Evolutionary conservation across 30 jellyfish, hydroid and myxozoan genomes (phyloP).

Genomic region (Turritopsis rubra): DNA sequence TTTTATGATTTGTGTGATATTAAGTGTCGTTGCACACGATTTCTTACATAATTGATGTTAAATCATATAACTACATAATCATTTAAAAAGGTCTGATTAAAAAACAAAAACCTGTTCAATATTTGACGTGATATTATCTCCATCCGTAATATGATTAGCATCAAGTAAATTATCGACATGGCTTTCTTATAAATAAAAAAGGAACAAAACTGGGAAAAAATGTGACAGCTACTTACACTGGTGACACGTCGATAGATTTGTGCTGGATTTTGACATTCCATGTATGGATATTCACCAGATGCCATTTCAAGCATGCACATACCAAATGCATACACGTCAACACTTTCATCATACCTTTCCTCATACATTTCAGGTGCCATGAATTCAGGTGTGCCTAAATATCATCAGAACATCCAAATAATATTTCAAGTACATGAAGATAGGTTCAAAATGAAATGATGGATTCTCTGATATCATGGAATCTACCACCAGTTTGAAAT

Average conservation of each 20-base stretch:
- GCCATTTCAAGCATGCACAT: constrained; percentile 99
- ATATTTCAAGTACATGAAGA: no score
- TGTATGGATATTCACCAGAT: constrained; percentile 99
- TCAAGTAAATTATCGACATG: neutral
- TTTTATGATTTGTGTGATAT: neutral
- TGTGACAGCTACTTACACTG: constrained; percentile 77
- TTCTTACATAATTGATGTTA: neutral
- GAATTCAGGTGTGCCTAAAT: constrained; percentile 93
- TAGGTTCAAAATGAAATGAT: neutral
- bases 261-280: constrained; percentile 99
- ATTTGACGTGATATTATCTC: neutral
- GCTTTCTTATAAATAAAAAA: no score
- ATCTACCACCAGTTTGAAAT: no score
- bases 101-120: neutral
- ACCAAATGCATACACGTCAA: constrained; percentile 98
- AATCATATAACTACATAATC: neutral
- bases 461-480: neutral
- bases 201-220: no score
- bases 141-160: neutral
- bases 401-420: no score
- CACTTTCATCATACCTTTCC: constrained; percentile 95
- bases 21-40: neutral
- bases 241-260: constrained; percentile 93
- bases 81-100: neutral
- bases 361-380: constrained; percentile 99